Base-by-base conservation (phyloP, 2,888 invertebrate species). In the Fragum fragum region DNA sequence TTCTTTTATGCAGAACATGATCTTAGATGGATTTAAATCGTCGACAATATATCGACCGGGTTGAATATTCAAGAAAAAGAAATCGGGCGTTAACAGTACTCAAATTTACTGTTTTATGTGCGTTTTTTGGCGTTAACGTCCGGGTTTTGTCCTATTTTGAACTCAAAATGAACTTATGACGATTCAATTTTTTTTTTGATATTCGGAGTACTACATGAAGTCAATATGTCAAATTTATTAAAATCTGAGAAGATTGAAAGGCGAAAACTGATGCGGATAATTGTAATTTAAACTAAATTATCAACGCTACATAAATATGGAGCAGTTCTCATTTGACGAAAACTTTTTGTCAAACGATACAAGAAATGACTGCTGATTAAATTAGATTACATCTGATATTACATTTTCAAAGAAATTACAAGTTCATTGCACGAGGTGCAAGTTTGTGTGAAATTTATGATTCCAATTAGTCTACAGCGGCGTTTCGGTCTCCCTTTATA, bases 401-500 rank as follows among this genome's bases (percentile, higher is more conserved):
- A n/a, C 47, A 47, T 47, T 47, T 47, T 47, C 47, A 47, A 47
- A 47, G 47, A 47, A 47, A 47, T 47, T 47, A 47, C 47, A 47
- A 47, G 18, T n/a, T 47, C 47, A 47, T 47, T 47, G 47, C 47
- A 47, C 47, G 47, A 16, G 47, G 47, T 47, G 47, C 47, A n/a
- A n/a, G 47, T 47, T 47, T 47, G 47, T 47, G 47, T 47, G 16
- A 47, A 47, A 47, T 47, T 47, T 47, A 47, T 47, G 47, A 9
- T 47, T 9, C 47, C 47, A 47, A 47, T 47, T 47, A 47, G 47
- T 47, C 47, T 5, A 47, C 47, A 47, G 47, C 47, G 16, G 47
- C 5, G 47, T 47, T 47, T 1, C 5, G 14, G 14, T 47, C n/a
- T 47, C 47, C 47, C 47, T 47, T 47, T 47, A 47, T 47, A 3